Conservation (phyloP, 1,140 invertebrate genomes). For the Gonioctena quinquepunctata region DNA sequence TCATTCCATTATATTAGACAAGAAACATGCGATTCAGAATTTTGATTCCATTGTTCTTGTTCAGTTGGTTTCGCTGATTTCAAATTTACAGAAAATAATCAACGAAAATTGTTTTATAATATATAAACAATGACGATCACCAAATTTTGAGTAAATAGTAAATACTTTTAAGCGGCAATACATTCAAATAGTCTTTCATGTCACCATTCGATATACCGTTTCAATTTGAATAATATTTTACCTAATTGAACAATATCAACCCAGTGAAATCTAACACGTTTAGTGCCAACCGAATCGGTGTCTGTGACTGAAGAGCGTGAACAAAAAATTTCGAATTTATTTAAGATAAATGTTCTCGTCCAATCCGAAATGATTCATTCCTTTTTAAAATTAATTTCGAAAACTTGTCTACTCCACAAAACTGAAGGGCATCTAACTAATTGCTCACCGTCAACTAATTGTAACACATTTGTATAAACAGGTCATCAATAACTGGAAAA, state of each 20-base stretch:
- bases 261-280: background rate
- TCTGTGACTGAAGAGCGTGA: background rate
- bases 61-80: no score
- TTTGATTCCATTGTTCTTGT: no score
- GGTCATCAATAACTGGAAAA: conserved; percentile 32
- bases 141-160: no score
- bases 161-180: no score
- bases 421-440: background rate
- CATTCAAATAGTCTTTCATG: no score
- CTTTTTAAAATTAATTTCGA: background rate
- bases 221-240: no score
- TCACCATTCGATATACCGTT: no score
- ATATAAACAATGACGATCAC: no score
- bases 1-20: no score
- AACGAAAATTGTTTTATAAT: no score
- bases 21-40: no score
- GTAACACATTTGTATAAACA: conserved; percentile 43
- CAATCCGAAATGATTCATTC: background rate
- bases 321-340: background rate
- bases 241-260: background rate
- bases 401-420: background rate
- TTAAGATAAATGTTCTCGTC: background rate
- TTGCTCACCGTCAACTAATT: conserved; percentile 35
- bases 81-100: no score
- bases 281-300: background rate